These are phyloP conservation scores for Drosophila prosaltans DNA, from an alignment of 1,140 invertebrate species.

Conservation along the genomic window DNA sequence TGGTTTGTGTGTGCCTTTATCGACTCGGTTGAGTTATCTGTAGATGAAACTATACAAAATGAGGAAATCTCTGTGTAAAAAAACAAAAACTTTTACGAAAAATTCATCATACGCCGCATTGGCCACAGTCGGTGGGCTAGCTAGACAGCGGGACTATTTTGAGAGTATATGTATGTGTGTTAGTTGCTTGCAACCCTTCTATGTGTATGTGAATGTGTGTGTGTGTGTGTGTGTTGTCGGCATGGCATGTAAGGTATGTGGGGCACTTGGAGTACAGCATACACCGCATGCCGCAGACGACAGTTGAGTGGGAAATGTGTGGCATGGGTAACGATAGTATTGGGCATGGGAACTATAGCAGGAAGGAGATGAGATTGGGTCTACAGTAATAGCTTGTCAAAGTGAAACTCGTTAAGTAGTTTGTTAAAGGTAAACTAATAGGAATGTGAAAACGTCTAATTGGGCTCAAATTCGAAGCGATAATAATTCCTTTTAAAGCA, in stretches of 20 bases:
- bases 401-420: background rate
- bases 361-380: no score
- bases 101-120: conserved; percentile 78
- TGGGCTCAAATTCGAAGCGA: background rate
- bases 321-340: no score
- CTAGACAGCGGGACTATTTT: conserved; percentile 21
- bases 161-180: background rate
- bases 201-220: conserved; percentile 10
- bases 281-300: conserved; percentile 50
- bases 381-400: conserved; percentile 6
- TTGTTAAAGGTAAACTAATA: conserved; percentile 10
- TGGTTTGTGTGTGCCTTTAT: background rate
- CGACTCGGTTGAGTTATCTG: background rate
- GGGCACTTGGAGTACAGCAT: conserved; percentile 37
- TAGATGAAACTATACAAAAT: no score
- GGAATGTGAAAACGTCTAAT: conserved; percentile 1
- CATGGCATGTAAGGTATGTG: conserved; percentile 61
- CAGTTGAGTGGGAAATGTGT: conserved; percentile 27
- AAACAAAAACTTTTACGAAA: conserved; percentile 36
- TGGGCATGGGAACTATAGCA: background rate
- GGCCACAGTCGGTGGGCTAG: conserved; percentile 44
- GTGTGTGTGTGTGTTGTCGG: conserved; percentile 34
- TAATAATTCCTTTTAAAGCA: background rate
- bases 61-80: conserved; percentile 38
- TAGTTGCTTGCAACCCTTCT: conserved; percentile 39